Evolutionary conservation across 2,888 invertebrate species (phyloP), one percentile per base, ranked within the genome.

Genomic region (Drosophila borealis): DNA sequence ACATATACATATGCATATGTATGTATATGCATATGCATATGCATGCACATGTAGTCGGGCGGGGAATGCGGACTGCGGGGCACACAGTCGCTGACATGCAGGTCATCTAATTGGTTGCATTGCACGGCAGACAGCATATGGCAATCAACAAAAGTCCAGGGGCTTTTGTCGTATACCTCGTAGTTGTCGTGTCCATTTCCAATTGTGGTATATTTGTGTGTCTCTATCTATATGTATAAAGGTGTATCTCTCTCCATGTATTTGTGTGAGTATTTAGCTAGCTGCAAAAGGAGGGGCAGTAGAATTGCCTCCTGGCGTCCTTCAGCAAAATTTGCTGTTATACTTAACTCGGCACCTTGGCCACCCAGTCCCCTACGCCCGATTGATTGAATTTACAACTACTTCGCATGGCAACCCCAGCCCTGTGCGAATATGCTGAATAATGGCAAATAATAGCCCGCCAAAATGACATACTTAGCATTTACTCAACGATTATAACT

Each of bases 121-220:
- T 73, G 76, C 84, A 71, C 75, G 80, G 73, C 70, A 64, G 63
- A 73, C 78, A 70, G 65, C 61, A 75, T 73, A 63, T 81, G 81
- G 85, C 88, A 81, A 82, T 82, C 82, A 87, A 81, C 88, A 85
- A 82, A 73, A 84, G 76, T 85, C 81, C 82, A 84, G 82, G 73
- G 76, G 85, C 82, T 88, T 84, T 78, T 74, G 67, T 74, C 78
- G 48, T 55, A 65, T 64, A 69, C 63, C 45, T 49, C 54, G 45
- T 64, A 54, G 66, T 77, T 66, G 68, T 56, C 57, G 64, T 62
- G 48, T 74, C 62, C 51, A 60, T 73, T 74, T 59, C 59, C 64
- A 59, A 66, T 62, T 78, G 78, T 59, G 51, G 55, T 63, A 51
- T 57, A 57, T 50, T 34, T 64, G 21, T 63, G 59, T 37, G 14